These are phyloP conservation scores for Limanda limanda DNA, from an alignment of 2,113 vertebrate species.

Conservation along the genomic window DNA sequence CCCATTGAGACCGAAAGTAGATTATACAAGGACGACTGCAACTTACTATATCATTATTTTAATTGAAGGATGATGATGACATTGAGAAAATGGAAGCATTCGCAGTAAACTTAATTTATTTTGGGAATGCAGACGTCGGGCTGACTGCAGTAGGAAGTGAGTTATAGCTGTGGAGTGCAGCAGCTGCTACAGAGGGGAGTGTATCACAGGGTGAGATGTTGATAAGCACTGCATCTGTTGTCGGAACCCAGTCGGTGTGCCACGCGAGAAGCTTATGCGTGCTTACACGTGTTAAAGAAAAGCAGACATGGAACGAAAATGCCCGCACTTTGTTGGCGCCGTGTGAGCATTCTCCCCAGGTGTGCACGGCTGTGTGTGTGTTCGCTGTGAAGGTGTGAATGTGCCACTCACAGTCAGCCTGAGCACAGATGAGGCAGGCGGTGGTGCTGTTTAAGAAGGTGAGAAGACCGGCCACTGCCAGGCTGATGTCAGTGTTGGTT, in stretches of 20 bases:
- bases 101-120: constrained; percentile 33
- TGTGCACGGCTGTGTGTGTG: constrained; percentile 10
- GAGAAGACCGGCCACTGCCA: constrained; percentile 94
- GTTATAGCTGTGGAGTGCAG: constrained; percentile 37
- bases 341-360: constrained; percentile 21
- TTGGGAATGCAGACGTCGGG: not conserved
- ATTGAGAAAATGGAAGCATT: constrained; percentile 9
- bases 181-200: constrained; percentile 62
- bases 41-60: constrained; percentile 7
- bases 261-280: constrained; percentile 29
- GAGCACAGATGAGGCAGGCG: constrained; percentile 97
- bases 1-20: constrained; percentile 10
- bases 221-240: constrained; percentile 62
- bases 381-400: constrained; percentile 28
- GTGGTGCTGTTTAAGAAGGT: constrained; percentile 98
- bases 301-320: constrained; percentile 42
- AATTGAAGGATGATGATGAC: constrained; percentile 15
- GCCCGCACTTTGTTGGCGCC: constrained; percentile 30
- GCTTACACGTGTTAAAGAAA: constrained; percentile 48
- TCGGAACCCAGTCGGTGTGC: constrained; percentile 42
- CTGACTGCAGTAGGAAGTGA: constrained; percentile 20
- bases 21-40: constrained; percentile 13
- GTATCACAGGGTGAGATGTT: constrained; percentile 57
- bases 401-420: constrained; percentile 94
- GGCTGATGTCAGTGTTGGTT: constrained; percentile 96